phyloP scores from a whole-genome alignment of 2,797 vertebrate species.

The Rhinophrynus dorsalis region DNA sequence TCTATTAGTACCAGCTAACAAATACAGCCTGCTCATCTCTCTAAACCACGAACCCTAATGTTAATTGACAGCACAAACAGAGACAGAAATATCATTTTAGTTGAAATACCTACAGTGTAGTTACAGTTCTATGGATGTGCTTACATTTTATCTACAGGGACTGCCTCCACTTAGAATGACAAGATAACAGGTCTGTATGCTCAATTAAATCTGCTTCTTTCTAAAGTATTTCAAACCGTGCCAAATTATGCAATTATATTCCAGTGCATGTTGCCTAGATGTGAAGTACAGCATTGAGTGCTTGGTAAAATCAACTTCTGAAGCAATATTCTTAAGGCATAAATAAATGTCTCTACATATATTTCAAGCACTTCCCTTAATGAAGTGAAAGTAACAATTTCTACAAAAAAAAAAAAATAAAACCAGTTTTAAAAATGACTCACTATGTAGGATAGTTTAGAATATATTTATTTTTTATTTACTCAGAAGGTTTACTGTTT shows the following conservation, averaged over 20 bases:
- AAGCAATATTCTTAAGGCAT: constrained; percentile 37
- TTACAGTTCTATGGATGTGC: constrained; percentile 27
- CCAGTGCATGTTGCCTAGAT: constrained; percentile 55
- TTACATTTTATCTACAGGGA: constrained; percentile 50
- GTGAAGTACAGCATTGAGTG: constrained; percentile 52
- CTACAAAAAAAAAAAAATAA: no score
- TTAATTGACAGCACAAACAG: constrained; percentile 30
- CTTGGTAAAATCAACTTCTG: constrained; percentile 39
- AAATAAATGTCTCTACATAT: no score
- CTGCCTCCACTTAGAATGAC: constrained; percentile 57
- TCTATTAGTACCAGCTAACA: constrained; percentile 34
- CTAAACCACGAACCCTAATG: neutral
- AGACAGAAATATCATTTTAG: constrained; percentile 5
- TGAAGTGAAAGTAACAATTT: no score
- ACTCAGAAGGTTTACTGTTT: no score
- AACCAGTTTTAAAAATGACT: no score
- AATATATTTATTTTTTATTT: no score
- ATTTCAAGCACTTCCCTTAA: no score
- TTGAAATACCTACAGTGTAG: constrained; percentile 17
- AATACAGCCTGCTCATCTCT: constrained; percentile 14
- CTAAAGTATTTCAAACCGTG: constrained; percentile 60
- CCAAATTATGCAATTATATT: constrained; percentile 64
- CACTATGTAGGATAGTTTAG: no score
- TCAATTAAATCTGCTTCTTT: constrained; percentile 67
- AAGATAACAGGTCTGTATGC: constrained; percentile 62